Evolutionary conservation across 2,797 vertebrate genomes (phyloP).

Genomic region (Lepilemur ruficaudatus): DNA sequence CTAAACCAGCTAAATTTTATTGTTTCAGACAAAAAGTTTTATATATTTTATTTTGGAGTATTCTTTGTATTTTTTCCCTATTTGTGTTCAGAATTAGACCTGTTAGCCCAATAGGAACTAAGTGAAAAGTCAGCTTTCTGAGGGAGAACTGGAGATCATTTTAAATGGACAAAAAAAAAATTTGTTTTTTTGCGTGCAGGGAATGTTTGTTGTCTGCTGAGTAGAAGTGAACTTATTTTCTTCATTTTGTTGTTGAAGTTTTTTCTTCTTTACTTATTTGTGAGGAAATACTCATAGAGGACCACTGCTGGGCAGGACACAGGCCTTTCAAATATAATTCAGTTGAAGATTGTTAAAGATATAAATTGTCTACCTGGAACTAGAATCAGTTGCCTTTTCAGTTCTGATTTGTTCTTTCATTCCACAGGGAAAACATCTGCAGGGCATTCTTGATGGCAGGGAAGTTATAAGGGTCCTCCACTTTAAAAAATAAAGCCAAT

Average conservation of each 20-base stretch:
- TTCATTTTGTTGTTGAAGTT: background rate
- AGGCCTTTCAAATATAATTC: background rate
- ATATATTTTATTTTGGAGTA: constrained; percentile 69
- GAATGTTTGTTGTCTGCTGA: background rate
- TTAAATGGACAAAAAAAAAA: background rate
- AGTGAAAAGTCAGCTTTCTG: background rate
- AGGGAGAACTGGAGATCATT: background rate
- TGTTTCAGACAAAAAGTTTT: constrained; percentile 68
- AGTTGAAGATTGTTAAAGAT: background rate
- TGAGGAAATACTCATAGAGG: background rate
- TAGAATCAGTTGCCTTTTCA: background rate
- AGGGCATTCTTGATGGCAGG: background rate
- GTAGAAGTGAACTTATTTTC: background rate
- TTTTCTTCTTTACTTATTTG: background rate
- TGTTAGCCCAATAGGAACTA: background rate
- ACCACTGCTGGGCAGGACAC: background rate
- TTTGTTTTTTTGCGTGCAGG: background rate
- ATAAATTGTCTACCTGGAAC: background rate
- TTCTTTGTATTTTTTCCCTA: background rate
- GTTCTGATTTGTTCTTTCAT: background rate
- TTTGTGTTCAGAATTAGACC: background rate
- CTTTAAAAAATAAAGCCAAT: background rate
- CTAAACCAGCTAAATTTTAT: constrained; percentile 73
- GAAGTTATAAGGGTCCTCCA: background rate
- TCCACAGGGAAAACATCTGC: background rate